Evolutionary conservation across 2,113 vertebrate genomes (phyloP).

Genomic region (Alethe diademata): DNA sequence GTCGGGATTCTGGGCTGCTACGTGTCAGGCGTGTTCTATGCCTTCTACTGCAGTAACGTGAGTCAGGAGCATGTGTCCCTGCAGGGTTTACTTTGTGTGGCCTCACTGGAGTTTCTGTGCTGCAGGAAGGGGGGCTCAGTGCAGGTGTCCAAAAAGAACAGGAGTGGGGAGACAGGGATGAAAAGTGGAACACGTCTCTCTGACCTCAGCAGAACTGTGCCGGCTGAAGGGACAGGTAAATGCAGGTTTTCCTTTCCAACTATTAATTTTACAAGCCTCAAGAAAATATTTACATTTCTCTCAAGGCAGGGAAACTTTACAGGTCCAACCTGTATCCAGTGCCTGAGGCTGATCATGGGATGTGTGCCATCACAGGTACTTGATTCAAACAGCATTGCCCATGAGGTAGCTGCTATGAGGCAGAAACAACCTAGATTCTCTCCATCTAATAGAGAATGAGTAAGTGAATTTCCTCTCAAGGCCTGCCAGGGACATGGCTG

Average conservation of each 20-base stretch:
- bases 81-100: not conserved
- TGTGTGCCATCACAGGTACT: not conserved
- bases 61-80: conserved; percentile 29
- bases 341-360: not conserved
- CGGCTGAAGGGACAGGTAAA: not conserved
- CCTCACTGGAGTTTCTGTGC: not conserved
- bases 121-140: not conserved
- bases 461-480: not conserved
- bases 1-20: conserved; percentile 95
- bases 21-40: conserved; percentile 93
- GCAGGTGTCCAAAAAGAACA: not conserved
- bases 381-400: not conserved
- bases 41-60: conserved; percentile 94
- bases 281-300: not conserved
- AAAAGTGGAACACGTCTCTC: not conserved
- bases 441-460: not conserved
- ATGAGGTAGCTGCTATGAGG: not conserved
- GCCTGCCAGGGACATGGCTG: accelerated
- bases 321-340: not conserved
- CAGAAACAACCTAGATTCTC: not conserved
- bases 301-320: not conserved
- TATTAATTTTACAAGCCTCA: not conserved
- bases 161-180: not conserved
- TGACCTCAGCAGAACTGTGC: not conserved
- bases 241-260: not conserved